A percentile compares a stretch with the other conserved stretches of the same genome.
Conservation (phyloP, 1,140 invertebrate species). For the Achatina immaculata region DNA sequence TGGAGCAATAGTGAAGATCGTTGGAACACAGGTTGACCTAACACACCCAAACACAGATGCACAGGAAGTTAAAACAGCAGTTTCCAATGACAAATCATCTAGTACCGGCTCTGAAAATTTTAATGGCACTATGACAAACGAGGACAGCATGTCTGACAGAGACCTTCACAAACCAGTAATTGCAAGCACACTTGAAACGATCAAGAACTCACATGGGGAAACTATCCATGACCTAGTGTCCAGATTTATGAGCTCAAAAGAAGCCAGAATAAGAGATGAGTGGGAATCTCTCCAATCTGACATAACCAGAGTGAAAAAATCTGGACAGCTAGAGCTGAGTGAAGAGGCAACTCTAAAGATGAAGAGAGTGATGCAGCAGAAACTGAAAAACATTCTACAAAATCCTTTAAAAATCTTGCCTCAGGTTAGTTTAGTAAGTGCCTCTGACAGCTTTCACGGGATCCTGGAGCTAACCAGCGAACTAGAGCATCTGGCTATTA, state of each 20-base stretch:
- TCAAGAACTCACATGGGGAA: slow-evolving; percentile 39
- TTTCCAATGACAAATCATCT: not conserved
- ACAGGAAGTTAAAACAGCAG: slow-evolving; percentile 22
- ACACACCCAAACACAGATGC: slow-evolving; percentile 42
- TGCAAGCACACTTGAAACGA: not conserved
- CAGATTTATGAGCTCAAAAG: slow-evolving; percentile 49
- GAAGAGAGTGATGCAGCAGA: slow-evolving; percentile 51
- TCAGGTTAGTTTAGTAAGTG: slow-evolving; percentile 54
- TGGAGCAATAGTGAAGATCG: slow-evolving; percentile 66
- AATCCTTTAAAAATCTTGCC: slow-evolving; percentile 54
- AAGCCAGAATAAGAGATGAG: slow-evolving; percentile 48
- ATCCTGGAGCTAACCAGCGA: slow-evolving; percentile 58
- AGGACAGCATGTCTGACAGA: not conserved
- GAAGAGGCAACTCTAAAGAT: slow-evolving; percentile 41
- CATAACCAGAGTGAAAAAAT: slow-evolving; percentile 39
- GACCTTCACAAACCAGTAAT: not conserved
- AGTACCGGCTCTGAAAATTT: slow-evolving; percentile 8
- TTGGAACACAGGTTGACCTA: slow-evolving; percentile 63
- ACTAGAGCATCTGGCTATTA: slow-evolving; percentile 65
- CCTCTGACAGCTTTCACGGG: slow-evolving; percentile 59
- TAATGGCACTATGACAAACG: not conserved
- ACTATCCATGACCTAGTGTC: slow-evolving; percentile 46
- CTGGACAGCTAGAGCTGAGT: slow-evolving; percentile 26
- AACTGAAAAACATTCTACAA: slow-evolving; percentile 50
- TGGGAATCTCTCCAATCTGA: slow-evolving; percentile 49